Conservation (phyloP, 1,140 invertebrate species). For the Drosophila ananassae region DNA sequence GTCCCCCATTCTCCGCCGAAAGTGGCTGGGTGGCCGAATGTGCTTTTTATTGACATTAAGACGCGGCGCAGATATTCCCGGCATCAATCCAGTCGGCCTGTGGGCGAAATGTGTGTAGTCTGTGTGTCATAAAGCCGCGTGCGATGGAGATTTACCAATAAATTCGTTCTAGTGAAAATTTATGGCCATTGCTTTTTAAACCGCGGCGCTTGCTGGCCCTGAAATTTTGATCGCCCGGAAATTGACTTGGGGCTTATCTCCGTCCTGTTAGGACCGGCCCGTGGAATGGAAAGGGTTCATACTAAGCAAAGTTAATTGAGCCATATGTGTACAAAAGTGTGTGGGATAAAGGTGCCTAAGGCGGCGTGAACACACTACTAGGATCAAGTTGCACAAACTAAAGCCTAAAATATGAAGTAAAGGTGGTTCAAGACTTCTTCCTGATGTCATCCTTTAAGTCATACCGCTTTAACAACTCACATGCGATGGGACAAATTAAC, state of each 20-base stretch:
- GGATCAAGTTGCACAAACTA: no score
- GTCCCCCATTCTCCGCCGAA: slow-evolving; percentile 31
- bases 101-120: neutral
- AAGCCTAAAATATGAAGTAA: no score
- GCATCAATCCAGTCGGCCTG: slow-evolving; percentile 52
- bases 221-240: slow-evolving; percentile 60
- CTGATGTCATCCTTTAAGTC: neutral
- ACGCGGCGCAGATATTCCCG: slow-evolving; percentile 63
- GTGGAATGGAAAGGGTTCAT: slow-evolving; percentile 31
- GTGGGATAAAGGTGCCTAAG: neutral
- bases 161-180: slow-evolving; percentile 82
- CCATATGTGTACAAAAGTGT: slow-evolving; percentile 5
- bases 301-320: slow-evolving; percentile 42
- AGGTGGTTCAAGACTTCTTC: no score
- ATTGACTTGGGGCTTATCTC: slow-evolving; percentile 57
- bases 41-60: slow-evolving; percentile 81
- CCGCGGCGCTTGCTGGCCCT: slow-evolving; percentile 68
- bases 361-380: no score
- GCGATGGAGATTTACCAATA: slow-evolving; percentile 68
- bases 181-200: slow-evolving; percentile 80
- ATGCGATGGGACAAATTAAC: slow-evolving; percentile 45
- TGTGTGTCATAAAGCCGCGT: slow-evolving; percentile 67
- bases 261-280: slow-evolving; percentile 56
- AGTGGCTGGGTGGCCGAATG: slow-evolving; percentile 48
- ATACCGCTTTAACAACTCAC: neutral